phyloP scores from a whole-genome alignment of 2,113 vertebrate species.

The Gobiocypris rarus region DNA sequence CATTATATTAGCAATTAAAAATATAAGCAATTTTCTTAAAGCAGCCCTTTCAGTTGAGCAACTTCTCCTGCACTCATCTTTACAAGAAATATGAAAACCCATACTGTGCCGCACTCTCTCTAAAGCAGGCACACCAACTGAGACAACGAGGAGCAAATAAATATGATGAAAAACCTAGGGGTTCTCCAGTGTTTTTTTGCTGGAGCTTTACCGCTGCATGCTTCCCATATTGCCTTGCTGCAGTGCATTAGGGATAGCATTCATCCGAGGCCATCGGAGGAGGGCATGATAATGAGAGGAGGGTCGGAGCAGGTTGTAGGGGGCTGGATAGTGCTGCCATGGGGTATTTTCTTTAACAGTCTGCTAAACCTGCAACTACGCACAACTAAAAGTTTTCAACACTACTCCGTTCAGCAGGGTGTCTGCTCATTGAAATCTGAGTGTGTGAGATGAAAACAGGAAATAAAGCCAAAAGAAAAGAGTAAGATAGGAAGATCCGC shows the following conservation, averaged over 20 bases:
- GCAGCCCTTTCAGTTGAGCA: not conserved
- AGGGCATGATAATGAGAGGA: constrained; percentile 8
- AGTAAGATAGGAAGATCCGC: not conserved
- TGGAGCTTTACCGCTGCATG: not conserved
- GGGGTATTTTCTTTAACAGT: not conserved
- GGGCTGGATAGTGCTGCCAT: constrained; percentile 3
- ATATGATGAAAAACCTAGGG: not conserved
- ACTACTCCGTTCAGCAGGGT: constrained; percentile 7
- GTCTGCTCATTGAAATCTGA: not conserved
- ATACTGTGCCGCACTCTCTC: not conserved
- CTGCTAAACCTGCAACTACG: not conserved
- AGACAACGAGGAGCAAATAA: not conserved
- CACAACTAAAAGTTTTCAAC: not conserved
- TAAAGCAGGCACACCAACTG: not conserved
- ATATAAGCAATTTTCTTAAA: too few relatives aligned
- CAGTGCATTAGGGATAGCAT: constrained; percentile 13
- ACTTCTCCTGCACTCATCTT: not conserved
- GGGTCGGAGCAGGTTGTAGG: not conserved
- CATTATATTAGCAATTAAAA: too few relatives aligned
- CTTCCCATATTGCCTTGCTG: not conserved
- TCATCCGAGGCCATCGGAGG: not conserved
- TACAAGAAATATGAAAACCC: not conserved
- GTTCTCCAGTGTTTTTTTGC: not conserved
- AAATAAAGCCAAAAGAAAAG: not conserved
- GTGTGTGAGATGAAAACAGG: not conserved